Base-by-base conservation (phyloP, 2,113 vertebrate genomes). In the Megaceryle torquata region DNA sequence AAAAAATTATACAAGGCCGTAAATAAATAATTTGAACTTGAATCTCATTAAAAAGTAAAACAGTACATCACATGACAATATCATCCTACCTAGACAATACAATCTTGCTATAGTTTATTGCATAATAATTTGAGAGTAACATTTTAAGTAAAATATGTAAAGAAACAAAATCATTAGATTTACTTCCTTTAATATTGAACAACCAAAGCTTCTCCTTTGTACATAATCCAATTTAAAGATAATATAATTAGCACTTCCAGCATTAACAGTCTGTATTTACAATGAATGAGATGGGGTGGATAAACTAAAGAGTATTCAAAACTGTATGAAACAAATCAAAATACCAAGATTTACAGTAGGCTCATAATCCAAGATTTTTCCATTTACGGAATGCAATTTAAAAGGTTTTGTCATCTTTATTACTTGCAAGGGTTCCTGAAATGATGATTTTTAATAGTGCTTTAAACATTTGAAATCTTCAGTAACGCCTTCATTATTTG, bases 191-290 rank as follows among this genome's bases (percentile, higher is more conserved):
- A 98, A 98, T 98, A 97, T 97, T 96, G 97, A 98, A 98, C 97
- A 98, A 98, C 96, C 96, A 97, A 98, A 97, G 96, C 91, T 96
- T 94, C 26, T 82, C 85, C 91, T 97, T 97, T 97, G 86, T 98
- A 98, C 98, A 98, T 98, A 98, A 98, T 98, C 97, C 96, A 97
- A 98, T 95, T 96, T 96, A 97, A 98, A 98, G 97, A 97, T 98
- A 98, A 98, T 98, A 97, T 96, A 98, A 96, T 97, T 96, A 97
- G 97, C 97, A 98, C 95, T 98, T 97, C 96, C 95, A 97, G 94
- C 97, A 98, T 97, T 92, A 98, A 98, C 91, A 97, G 95, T 90
- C 95, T 95, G 70, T 98, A 98, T 98, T 96, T 98, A 98, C 98
- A 98, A 86, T 41, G 50, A 94, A 82, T 82, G 77, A 95, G 93